phyloP scores from a whole-genome alignment of 2,888 invertebrate species.

The Tipula helvola region DNA sequence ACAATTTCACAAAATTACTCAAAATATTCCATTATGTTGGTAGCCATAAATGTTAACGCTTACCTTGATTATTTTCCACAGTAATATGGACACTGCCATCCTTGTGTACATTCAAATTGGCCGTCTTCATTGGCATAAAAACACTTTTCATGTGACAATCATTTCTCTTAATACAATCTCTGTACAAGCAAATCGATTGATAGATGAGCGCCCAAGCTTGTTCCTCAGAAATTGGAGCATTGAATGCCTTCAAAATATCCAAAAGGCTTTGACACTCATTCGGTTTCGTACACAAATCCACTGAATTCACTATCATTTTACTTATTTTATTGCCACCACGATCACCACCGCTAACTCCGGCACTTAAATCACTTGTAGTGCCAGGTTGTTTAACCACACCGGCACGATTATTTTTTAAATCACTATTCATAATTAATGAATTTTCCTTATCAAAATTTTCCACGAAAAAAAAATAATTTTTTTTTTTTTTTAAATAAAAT shows the following conservation, averaged over 20 bases:
- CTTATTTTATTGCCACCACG: neutral
- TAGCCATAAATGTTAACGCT: slow-evolving; percentile 10
- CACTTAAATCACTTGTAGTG: neutral
- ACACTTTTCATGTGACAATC: slow-evolving; percentile 12
- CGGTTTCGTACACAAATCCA: neutral
- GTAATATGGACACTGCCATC: slow-evolving; percentile 60
- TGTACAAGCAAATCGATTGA: slow-evolving; percentile 50
- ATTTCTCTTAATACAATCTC: slow-evolving; percentile 25
- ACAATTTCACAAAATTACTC: no score
- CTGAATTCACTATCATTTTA: neutral
- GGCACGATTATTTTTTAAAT: neutral
- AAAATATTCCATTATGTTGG: no score
- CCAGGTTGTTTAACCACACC: neutral
- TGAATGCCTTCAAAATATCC: slow-evolving; percentile 72
- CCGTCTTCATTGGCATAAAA: slow-evolving; percentile 32
- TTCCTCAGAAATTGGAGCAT: slow-evolving; percentile 84
- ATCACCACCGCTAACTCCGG: neutral
- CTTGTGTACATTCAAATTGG: slow-evolving; percentile 62
- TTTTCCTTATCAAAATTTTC: neutral
- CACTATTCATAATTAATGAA: neutral
- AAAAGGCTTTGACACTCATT: slow-evolving; percentile 52
- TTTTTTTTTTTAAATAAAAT: neutral
- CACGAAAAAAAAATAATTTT: neutral
- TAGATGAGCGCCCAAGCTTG: slow-evolving; percentile 94
- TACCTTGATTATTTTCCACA: slow-evolving; percentile 17